Conservation (phyloP, 1,140 invertebrate genomes). For the Akabosia matsudoensis region DNA sequence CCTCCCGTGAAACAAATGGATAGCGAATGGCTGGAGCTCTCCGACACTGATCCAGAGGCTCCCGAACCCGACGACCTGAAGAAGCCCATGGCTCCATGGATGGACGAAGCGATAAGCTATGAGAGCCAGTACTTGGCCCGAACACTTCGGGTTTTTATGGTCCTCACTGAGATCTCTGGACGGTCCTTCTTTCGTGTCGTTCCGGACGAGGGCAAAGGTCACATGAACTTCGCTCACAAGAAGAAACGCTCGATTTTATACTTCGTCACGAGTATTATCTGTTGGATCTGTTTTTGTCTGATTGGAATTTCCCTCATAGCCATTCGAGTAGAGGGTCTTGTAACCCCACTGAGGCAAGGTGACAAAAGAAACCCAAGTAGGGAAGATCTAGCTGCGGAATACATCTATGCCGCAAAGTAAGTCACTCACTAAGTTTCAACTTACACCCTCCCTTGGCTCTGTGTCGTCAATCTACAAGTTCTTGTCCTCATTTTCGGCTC, state of each 20-base stretch:
- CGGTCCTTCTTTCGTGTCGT: not conserved
- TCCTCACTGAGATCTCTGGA: not conserved
- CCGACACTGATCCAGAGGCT: not conserved
- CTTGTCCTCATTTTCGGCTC: not conserved
- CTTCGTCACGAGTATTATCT: not conserved
- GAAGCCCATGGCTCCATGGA: not conserved
- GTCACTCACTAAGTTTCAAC: too few relatives aligned
- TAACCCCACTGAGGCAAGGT: not conserved
- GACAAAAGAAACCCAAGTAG: not conserved
- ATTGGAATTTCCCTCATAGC: not conserved
- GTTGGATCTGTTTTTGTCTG: not conserved
- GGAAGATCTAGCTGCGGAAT: too few relatives aligned
- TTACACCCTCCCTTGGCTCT: too few relatives aligned
- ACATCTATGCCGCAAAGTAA: too few relatives aligned
- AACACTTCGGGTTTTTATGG: not conserved
- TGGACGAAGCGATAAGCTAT: conserved; percentile 9
- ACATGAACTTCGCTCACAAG: conserved; percentile 8
- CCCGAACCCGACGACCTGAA: not conserved
- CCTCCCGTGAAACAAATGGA: not conserved
- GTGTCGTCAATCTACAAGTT: too few relatives aligned
- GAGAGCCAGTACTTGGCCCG: conserved; percentile 2
- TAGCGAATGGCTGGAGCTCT: conserved; percentile 10
- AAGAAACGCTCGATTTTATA: not conserved
- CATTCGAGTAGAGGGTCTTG: not conserved
- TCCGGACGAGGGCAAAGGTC: not conserved